These are phyloP conservation scores for Eilema griseolum DNA, from an alignment of 2,888 invertebrate species.

Conservation along the genomic window DNA sequence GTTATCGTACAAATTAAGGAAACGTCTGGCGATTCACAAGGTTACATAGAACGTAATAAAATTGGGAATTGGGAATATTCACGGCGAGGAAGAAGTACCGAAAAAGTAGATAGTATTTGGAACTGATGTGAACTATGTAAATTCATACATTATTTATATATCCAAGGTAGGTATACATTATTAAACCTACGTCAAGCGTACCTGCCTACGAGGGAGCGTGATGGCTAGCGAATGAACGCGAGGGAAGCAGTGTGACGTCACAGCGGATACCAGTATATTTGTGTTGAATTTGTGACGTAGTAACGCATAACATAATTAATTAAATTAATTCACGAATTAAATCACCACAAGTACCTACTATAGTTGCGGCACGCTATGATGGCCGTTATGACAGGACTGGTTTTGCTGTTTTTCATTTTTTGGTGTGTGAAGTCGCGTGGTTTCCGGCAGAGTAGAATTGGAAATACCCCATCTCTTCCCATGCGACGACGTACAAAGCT, in stretches of 20 bases:
- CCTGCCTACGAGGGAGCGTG: background rate
- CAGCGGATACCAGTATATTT: too few relatives aligned
- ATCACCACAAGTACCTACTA: too few relatives aligned
- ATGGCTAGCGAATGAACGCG: background rate
- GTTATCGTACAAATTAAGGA: background rate
- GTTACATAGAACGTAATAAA: constrained; percentile 1
- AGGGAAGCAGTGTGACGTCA: background rate
- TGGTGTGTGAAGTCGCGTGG: too few relatives aligned
- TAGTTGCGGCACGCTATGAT: too few relatives aligned
- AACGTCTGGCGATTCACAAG: background rate
- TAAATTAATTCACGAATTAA: too few relatives aligned
- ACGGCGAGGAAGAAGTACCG: background rate
- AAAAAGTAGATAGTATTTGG: background rate
- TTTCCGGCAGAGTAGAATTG: too few relatives aligned
- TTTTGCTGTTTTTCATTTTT: too few relatives aligned
- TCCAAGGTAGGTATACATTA: background rate
- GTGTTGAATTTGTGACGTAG: background rate
- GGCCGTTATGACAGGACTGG: too few relatives aligned
- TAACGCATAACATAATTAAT: background rate
- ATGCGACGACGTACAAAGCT: too few relatives aligned
- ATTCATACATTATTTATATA: background rate
- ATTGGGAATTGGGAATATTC: background rate
- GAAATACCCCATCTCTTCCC: too few relatives aligned
- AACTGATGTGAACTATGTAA: background rate
- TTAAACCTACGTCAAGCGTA: background rate